A percentile compares a stretch with the other conserved stretches of the same genome.
These are phyloP conservation scores for Morpho helenor DNA, from an alignment of 2,888 invertebrate species.

Conservation along the genomic window DNA sequence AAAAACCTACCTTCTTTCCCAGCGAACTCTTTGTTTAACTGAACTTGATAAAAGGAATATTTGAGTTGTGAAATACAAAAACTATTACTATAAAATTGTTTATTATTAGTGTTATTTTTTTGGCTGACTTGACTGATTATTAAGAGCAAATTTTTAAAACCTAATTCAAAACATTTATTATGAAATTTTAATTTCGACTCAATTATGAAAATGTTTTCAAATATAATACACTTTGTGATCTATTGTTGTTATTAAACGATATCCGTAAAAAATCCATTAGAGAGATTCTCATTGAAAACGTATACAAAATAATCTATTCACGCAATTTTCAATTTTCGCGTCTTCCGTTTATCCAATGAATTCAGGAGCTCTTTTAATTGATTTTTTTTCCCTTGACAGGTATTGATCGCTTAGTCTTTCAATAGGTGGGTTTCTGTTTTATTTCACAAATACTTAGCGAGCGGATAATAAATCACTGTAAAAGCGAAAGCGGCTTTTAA, in stretches of 20 bases:
- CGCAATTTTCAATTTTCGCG: constrained; percentile 63
- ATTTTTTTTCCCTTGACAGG: constrained; percentile 66
- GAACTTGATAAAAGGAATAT: too few relatives aligned
- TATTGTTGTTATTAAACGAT: constrained; percentile 25
- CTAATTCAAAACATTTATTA: not conserved
- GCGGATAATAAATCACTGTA: constrained; percentile 63
- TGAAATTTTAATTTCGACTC: not conserved
- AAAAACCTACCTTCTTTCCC: too few relatives aligned
- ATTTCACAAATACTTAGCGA: constrained; percentile 58
- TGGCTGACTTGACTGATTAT: too few relatives aligned
- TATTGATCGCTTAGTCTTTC: constrained; percentile 65
- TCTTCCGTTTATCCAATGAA: constrained; percentile 63
- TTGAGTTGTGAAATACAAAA: too few relatives aligned
- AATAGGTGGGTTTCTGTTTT: constrained; percentile 60
- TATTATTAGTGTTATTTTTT: too few relatives aligned
- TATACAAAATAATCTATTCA: constrained; percentile 58
- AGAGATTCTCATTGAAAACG: constrained; percentile 50
- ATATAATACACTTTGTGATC: constrained; percentile 11
- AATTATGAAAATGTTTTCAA: constrained; percentile 4
- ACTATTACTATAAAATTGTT: too few relatives aligned
- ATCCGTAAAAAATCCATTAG: constrained; percentile 40
- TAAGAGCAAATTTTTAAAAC: too few relatives aligned
- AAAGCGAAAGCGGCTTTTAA: constrained; percentile 60
- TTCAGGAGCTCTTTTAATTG: constrained; percentile 62
- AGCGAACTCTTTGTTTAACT: too few relatives aligned